Conservation (phyloP, 2,888 invertebrate species). For the Belgica antarctica region DNA sequence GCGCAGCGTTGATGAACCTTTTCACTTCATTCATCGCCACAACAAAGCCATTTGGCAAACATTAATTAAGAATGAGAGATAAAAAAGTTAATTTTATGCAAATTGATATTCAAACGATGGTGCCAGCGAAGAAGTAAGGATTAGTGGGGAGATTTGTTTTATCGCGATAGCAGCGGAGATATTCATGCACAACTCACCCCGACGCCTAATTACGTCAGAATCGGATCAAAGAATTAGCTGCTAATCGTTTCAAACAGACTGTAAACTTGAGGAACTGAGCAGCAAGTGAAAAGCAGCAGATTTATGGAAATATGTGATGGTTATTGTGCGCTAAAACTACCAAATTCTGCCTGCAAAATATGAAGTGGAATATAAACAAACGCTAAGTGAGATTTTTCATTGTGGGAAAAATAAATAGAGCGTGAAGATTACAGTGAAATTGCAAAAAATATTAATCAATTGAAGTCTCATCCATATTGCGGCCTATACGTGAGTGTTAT, state of each 20-base stretch:
- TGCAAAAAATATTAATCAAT: no score
- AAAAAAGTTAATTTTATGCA: not conserved
- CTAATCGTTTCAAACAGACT: not conserved
- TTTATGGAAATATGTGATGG: not conserved
- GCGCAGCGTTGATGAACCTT: no score
- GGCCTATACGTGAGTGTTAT: not conserved
- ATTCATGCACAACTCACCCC: not conserved
- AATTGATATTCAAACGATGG: not conserved
- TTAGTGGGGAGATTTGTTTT: not conserved
- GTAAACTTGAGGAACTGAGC: not conserved
- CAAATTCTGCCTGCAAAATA: not conserved
- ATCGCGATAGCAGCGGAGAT: not conserved
- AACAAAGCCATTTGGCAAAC: not conserved
- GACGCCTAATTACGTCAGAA: not conserved
- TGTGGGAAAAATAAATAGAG: not conserved
- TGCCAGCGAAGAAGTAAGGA: not conserved
- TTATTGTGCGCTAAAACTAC: not conserved
- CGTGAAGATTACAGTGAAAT: slow-evolving; percentile 8
- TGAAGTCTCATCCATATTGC: no score
- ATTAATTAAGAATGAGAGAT: slow-evolving; percentile 4
- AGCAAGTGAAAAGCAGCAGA: not conserved
- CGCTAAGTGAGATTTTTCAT: not conserved
- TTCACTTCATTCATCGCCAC: not conserved
- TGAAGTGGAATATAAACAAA: slow-evolving; percentile 10
- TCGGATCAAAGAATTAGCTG: not conserved